Conservation (phyloP, 2,888 invertebrate genomes). For the Buathra laborator region DNA sequence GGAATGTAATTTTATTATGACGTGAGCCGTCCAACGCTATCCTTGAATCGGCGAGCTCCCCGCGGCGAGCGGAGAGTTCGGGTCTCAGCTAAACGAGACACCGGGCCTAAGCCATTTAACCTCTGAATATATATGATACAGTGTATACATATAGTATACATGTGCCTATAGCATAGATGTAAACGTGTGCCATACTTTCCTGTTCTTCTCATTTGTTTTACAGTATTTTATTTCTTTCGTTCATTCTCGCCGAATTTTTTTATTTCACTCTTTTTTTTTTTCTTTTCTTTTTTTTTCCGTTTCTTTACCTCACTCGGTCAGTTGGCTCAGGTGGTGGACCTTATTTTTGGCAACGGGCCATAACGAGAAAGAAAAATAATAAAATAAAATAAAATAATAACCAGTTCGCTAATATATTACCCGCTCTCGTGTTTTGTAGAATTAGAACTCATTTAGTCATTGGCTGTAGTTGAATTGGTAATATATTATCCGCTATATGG, state of each 20-base stretch:
- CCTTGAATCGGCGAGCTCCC: slow-evolving; percentile 77
- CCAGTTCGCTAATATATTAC: slow-evolving; percentile 24
- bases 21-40: slow-evolving; percentile 77
- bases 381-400: slow-evolving; percentile 2
- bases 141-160: not conserved
- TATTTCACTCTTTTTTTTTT: not conserved
- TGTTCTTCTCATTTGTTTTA: slow-evolving; percentile 11
- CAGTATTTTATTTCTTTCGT: not conserved
- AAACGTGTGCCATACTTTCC: not conserved
- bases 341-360: not conserved
- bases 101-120: slow-evolving; percentile 65
- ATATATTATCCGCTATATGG: not conserved
- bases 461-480: slow-evolving; percentile 8
- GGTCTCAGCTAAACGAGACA: slow-evolving; percentile 69
- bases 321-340: slow-evolving; percentile 2
- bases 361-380: not conserved
- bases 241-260: not conserved
- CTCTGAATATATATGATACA: slow-evolving; percentile 35
- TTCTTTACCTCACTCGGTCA: not conserved
- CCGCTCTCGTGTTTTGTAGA: slow-evolving; percentile 24
- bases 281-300: not conserved
- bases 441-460: slow-evolving; percentile 17
- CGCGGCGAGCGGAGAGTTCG: slow-evolving; percentile 69
- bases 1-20: slow-evolving; percentile 81
- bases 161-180: not conserved